Conservation (phyloP, 2,888 invertebrate species). For the Stomorhina lunata region DNA sequence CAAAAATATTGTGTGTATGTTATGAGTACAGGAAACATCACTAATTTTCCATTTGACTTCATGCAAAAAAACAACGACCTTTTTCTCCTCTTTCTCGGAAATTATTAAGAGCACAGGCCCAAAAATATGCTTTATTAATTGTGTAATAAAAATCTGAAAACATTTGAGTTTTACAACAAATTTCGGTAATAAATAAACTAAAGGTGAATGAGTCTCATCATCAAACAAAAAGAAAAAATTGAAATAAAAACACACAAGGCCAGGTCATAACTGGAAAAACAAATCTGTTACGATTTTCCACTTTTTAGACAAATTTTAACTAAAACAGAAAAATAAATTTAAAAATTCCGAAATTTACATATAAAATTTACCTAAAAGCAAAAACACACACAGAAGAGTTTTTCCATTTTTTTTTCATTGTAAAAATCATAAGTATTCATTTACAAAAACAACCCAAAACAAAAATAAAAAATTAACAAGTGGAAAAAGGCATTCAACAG, state of each 20-base stretch:
- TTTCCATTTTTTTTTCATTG: neutral
- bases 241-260: constrained; percentile 15
- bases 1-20: no score
- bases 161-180: neutral
- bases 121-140: constrained; percentile 44
- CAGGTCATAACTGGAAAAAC: neutral
- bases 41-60: constrained; percentile 36
- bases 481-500: neutral
- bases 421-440: constrained; percentile 13
- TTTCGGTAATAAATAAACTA: no score
- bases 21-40: neutral
- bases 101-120: neutral
- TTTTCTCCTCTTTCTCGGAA: neutral
- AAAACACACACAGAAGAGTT: neutral
- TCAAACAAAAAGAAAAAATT: neutral
- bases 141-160: neutral
- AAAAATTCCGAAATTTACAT: neutral
- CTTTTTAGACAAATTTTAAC: constrained; percentile 3
- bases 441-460: neutral
- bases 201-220: neutral
- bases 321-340: neutral
- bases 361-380: neutral
- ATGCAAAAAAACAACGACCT: neutral
- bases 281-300: no score
- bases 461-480: constrained; percentile 26